These are phyloP conservation scores for Brienomyrus longianalis DNA, from an alignment of 2,113 vertebrate species.

Conservation along the genomic window DNA sequence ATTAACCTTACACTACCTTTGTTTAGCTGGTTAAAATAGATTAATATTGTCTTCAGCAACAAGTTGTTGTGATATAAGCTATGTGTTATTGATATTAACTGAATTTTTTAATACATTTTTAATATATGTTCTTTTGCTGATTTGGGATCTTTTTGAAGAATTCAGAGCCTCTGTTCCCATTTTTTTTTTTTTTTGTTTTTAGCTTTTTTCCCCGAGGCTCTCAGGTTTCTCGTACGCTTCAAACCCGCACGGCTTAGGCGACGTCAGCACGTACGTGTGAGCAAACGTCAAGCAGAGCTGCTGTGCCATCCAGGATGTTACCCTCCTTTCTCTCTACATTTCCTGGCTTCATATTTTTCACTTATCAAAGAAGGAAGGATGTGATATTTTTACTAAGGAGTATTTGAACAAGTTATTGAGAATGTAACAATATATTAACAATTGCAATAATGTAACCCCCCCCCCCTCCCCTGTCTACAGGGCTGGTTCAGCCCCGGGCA, in stretches of 20 bases:
- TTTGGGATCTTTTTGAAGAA: neutral
- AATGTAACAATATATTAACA: neutral
- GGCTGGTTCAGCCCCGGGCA: slow-evolving; percentile 98
- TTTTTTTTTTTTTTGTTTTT: neutral
- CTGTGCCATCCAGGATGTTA: neutral
- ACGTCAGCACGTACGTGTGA: neutral
- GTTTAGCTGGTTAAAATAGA: slow-evolving; percentile 41
- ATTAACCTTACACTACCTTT: slow-evolving; percentile 43
- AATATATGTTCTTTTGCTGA: neutral
- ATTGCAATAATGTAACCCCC: neutral
- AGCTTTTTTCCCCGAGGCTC: neutral
- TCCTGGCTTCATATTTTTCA: neutral
- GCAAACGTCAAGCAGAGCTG: neutral
- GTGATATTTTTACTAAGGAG: neutral
- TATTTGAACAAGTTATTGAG: neutral
- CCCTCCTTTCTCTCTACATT: neutral
- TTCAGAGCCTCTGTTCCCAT: neutral
- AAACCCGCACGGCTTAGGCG: neutral
- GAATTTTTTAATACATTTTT: neutral
- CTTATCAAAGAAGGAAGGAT: neutral
- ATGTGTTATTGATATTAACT: neutral
- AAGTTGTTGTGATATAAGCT: slow-evolving; percentile 14
- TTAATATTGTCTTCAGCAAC: slow-evolving; percentile 23
- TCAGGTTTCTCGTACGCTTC: neutral
- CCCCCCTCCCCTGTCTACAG: slow-evolving; percentile 45